Conservation (phyloP, 2,113 vertebrate species). For the Peromyscus maniculatus region DNA sequence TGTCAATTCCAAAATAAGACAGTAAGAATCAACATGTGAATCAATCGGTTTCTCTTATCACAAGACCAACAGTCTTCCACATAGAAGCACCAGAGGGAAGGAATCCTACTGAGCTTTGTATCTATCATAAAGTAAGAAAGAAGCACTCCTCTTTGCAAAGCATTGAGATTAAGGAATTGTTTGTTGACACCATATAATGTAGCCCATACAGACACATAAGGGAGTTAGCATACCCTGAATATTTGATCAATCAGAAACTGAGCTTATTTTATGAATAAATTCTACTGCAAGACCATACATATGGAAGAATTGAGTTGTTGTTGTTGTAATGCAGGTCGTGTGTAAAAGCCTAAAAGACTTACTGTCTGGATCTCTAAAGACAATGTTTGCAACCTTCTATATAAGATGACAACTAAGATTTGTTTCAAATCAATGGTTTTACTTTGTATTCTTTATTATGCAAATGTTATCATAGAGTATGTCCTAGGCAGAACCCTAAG, state of each 20-base stretch:
- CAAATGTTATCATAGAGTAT: not conserved
- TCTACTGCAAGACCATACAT: not conserved
- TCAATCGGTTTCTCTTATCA: not conserved
- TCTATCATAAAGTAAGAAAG: not conserved
- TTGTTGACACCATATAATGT: not conserved
- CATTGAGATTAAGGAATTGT: not conserved
- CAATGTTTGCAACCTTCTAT: not conserved
- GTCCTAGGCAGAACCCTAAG: not conserved
- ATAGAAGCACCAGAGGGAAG: not conserved
- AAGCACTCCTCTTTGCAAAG: not conserved
- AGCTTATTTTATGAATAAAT: not conserved
- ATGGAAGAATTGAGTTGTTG: not conserved
- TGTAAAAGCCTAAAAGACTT: not conserved
- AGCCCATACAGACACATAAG: not conserved
- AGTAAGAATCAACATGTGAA: accelerated
- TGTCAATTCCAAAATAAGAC: not conserved
- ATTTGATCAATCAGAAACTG: not conserved
- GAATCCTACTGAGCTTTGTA: not conserved
- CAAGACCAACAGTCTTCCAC: not conserved
- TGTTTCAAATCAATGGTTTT: not conserved
- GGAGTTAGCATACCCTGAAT: not conserved
- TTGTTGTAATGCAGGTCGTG: not conserved
- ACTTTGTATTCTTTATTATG: not conserved
- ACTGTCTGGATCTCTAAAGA: not conserved
- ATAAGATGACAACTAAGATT: not conserved